A percentile compares a stretch with the other conserved stretches of the same genome.
phyloP scores from a whole-genome alignment of 2,797 vertebrate genomes.

The Chaetophractus vellerosus region DNA sequence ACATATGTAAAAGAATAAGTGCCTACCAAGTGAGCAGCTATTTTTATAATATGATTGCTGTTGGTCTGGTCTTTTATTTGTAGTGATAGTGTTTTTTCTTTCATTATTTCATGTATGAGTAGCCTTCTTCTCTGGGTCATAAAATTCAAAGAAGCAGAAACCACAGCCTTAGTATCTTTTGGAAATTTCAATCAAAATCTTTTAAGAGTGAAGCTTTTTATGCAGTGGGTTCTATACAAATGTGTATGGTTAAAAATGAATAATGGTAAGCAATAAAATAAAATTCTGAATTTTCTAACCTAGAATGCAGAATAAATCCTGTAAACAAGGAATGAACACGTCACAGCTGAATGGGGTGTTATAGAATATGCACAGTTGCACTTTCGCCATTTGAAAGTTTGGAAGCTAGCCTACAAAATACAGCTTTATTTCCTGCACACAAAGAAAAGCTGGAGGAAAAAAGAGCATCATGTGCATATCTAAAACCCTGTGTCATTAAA shows the following conservation, averaged over 20 bases:
- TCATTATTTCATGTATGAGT: neutral
- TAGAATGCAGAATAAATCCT: slow-evolving; percentile 14
- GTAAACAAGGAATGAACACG: neutral
- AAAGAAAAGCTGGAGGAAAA: slow-evolving; percentile 48
- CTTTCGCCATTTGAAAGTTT: neutral
- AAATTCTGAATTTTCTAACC: slow-evolving; percentile 10
- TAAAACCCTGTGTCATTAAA: slow-evolving; percentile 36
- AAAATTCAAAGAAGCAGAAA: slow-evolving; percentile 34
- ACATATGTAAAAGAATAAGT: neutral
- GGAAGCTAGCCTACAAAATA: slow-evolving; percentile 39
- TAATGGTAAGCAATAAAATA: neutral
- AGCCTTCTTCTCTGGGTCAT: neutral
- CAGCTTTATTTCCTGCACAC: slow-evolving; percentile 43
- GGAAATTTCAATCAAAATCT: slow-evolving; percentile 5
- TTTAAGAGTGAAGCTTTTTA: neutral
- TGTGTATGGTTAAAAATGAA: neutral
- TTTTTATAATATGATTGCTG: neutral
- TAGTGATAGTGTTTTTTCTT: neutral
- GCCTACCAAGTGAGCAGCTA: too few species aligned
- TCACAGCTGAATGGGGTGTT: slow-evolving; percentile 28
- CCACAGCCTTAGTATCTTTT: neutral
- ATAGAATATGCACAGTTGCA: neutral
- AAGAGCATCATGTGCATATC: neutral
- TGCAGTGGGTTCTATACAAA: neutral
- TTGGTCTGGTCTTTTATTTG: neutral